Conservation (phyloP, 2,888 invertebrate species). For the Latheticus oryzae region DNA sequence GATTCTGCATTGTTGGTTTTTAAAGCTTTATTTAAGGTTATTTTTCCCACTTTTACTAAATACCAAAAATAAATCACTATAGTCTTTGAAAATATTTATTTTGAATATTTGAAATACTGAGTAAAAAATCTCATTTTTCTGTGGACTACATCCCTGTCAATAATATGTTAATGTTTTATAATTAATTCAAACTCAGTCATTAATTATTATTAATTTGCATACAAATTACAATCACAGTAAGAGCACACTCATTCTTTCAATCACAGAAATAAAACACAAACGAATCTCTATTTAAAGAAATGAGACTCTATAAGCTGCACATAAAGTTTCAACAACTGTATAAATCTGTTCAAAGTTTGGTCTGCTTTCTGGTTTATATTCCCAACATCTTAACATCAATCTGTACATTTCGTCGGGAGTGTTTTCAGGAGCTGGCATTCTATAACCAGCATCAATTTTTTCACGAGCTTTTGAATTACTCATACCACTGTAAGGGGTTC, state of each 20-base stretch:
- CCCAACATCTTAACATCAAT: conserved; percentile 94
- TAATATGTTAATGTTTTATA: too few relatives aligned
- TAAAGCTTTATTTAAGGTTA: too few relatives aligned
- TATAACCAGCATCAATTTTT: conserved; percentile 94
- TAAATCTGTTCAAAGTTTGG: conserved; percentile 93
- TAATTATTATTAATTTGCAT: too few relatives aligned
- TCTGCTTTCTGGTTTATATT: conserved; percentile 89
- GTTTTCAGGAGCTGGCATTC: conserved; percentile 92
- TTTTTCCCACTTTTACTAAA: too few relatives aligned
- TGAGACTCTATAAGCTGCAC: conserved; percentile 61
- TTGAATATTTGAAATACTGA: too few relatives aligned
- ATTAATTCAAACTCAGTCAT: too few relatives aligned
- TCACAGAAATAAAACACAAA: conserved; percentile 25
- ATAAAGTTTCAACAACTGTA: conserved; percentile 77
- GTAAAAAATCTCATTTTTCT: too few relatives aligned
- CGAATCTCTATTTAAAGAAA: conserved; percentile 52
- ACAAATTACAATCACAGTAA: conserved; percentile 7
- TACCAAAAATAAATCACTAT: too few relatives aligned
- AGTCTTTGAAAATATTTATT: too few relatives aligned
- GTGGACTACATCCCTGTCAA: too few relatives aligned
- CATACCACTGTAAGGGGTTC: conserved; percentile 93
- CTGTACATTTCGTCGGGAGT: conserved; percentile 91
- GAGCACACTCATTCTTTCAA: conserved; percentile 8
- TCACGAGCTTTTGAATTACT: conserved; percentile 94
- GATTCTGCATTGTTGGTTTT: too few relatives aligned